phyloP scores from a whole-genome alignment of 2,888 invertebrate genomes.

The Pammene fasciana region DNA sequence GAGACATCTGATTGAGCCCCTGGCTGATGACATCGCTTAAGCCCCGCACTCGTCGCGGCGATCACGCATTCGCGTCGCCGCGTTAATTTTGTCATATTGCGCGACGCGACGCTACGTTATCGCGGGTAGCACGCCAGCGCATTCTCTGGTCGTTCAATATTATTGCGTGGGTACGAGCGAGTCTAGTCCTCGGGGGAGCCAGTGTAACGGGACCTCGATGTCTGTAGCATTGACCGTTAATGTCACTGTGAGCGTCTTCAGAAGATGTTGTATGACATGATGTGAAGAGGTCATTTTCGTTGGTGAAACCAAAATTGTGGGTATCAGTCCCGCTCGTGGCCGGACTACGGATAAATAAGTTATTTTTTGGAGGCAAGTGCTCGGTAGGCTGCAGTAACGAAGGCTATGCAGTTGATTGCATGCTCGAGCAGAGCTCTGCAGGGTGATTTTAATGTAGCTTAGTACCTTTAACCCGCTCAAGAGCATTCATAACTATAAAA shows the following conservation, averaged over 20 bases:
- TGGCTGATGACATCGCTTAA: slow-evolving; percentile 16
- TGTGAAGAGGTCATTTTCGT: too few species aligned
- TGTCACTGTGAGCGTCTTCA: too few species aligned
- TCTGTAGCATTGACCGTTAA: too few species aligned
- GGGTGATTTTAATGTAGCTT: too few species aligned
- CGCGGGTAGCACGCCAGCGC: slow-evolving; percentile 28
- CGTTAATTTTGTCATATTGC: slow-evolving; percentile 32
- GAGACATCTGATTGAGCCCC: background rate
- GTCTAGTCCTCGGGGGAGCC: background rate
- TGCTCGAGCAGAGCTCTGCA: slow-evolving; percentile 1
- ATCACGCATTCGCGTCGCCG: slow-evolving; percentile 3
- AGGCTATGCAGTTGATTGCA: slow-evolving; percentile 13
- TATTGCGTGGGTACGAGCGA: background rate
- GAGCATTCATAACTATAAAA: too few species aligned
- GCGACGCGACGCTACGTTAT: slow-evolving; percentile 29
- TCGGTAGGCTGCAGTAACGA: background rate
- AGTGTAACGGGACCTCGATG: background rate
- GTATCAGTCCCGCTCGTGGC: too few species aligned
- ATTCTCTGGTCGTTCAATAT: slow-evolving; percentile 10
- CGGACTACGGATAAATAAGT: too few species aligned
- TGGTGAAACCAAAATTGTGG: too few species aligned
- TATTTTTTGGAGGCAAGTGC: background rate
- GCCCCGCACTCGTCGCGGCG: slow-evolving; percentile 5
- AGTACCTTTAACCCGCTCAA: too few species aligned
- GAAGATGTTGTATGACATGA: too few species aligned